A percentile compares a stretch with the other conserved stretches of the same genome.
These are phyloP conservation scores for Vicugna pacos DNA, from an alignment of 2,113 vertebrate genomes.

Conservation along the genomic window DNA sequence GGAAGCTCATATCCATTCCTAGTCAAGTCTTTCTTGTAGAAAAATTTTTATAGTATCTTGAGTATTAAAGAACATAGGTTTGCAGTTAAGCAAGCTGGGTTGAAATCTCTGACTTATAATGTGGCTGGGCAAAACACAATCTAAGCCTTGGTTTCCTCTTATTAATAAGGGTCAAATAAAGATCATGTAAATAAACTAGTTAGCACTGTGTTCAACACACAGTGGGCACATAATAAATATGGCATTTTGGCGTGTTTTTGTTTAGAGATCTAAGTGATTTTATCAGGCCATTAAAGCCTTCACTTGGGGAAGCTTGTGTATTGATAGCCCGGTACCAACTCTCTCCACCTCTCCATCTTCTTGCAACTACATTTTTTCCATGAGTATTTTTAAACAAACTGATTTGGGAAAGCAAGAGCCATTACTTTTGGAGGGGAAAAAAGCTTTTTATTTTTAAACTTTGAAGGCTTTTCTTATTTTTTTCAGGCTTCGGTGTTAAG, in stretches of 20 bases:
- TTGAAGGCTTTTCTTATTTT: neutral
- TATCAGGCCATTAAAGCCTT: neutral
- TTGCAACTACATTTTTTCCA: neutral
- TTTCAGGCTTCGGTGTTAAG: neutral
- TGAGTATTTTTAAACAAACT: constrained; percentile 2
- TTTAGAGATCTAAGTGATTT: neutral
- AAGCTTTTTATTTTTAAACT: neutral
- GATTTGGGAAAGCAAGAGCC: neutral
- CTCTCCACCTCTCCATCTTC: neutral
- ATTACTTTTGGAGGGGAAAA: neutral
- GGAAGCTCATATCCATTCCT: neutral
- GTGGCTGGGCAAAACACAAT: neutral
- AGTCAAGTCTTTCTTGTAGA: constrained; percentile 1
- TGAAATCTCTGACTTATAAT: neutral
- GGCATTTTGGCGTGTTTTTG: neutral
- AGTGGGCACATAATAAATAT: neutral
- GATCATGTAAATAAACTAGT: neutral
- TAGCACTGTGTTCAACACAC: neutral
- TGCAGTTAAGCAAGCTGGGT: neutral
- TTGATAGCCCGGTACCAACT: neutral
- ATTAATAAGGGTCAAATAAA: neutral
- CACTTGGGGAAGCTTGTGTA: neutral
- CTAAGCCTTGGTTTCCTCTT: neutral
- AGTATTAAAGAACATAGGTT: constrained; percentile 26
- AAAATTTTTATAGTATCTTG: neutral